Evolutionary conservation across 2,888 invertebrate genomes (phyloP), one percentile per base, ranked within the genome.

Genomic region (Proisotoma minuta): DNA sequence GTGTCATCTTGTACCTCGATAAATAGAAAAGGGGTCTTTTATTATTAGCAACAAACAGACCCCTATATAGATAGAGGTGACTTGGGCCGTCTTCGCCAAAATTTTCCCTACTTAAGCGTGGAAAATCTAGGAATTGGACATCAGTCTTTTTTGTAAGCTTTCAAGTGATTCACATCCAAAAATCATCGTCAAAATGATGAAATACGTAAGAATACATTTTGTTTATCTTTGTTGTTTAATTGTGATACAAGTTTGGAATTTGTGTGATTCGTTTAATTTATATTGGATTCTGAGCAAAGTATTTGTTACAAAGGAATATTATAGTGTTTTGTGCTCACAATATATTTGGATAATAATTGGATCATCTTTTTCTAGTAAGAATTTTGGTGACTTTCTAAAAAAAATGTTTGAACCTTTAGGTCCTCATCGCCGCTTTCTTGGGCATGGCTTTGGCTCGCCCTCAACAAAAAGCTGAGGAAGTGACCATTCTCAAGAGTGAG

Each of bases 101-200:
- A 66, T 58, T 62, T 63, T 57, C 50, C 62, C 62, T 66, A 69
- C 66, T 64, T 60, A 69, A 69, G 69, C 64, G 43, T 56, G 60
- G 43, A 58, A 52, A 59, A 58, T 47, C 59, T 20, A 20, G 48
- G 58, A 60, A 58, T 64, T 49, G 40, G 60, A 59, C 60, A 64
- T 66, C 69, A 69, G 66, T 69, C 62, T 60, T 66, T 66, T 64
- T 66, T 65, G 62, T 63, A 52, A 39, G 60, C 61, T 63, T 52
- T 51, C 43, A 57, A 50, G 63, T 54, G 56, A 58, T 1, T 48
- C 15, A 40, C 23, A 29, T 50, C 27, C 34, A 34, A 48, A 57
- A 56, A 40, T 52, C 22, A 34, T 53, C 50, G 26, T 50, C 59
- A 66, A 53, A 62, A 69, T 69, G 69, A 58, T 69, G 54, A 69